Base-by-base conservation (phyloP, 2,113 vertebrate species). In the Syrmaticus mikado region DNA sequence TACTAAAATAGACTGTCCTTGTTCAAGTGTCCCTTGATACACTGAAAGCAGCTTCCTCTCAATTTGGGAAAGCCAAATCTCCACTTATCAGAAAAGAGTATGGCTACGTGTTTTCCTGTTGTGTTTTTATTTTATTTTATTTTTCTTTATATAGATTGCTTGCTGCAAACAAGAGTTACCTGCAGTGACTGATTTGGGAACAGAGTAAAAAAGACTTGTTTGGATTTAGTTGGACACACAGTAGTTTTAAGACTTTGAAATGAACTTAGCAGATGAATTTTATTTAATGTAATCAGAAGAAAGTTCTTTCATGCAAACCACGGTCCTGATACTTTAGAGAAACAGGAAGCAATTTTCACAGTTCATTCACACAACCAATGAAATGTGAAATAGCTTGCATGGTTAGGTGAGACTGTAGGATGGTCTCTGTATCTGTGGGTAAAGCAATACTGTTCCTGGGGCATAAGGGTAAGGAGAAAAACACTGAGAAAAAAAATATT, bases 321-420 rank as follows among this genome's bases (percentile, higher is more conserved):
- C 55, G 55, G 84, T 95, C 87, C 90, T 88, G 34, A 38, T 79
- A 73, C 86, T 89, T 95, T 43, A 91, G 93, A 95, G 88, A 95
- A 95, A 96, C 79, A 97, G 97, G 94, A 90, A 94, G 70, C 81
- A 81, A 96, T 94, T 95, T 96, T 96, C 93, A 90, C 48, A 89
- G 93, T 84, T 97, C 93, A 94, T 93, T 96, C 93, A 86, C 15
- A 0, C 86, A 95, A 80, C 71, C 91, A 93, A 68, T 94, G 95
- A 97, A 89, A 97, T 96, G 96, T 96, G 96, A 97, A 97, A 95
- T 95, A 85, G 89, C 48, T 91, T 97, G 85, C 84, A 50, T n/a
- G 34, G 76, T 94, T 90, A 93, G 85, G 85, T 92, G 81, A 93
- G 87, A 86, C 72, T 81, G 46, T 40, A 71, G 82, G 82, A 87